Evolutionary conservation across 2,113 vertebrate species (phyloP).

Genomic region (Gallinago media): DNA sequence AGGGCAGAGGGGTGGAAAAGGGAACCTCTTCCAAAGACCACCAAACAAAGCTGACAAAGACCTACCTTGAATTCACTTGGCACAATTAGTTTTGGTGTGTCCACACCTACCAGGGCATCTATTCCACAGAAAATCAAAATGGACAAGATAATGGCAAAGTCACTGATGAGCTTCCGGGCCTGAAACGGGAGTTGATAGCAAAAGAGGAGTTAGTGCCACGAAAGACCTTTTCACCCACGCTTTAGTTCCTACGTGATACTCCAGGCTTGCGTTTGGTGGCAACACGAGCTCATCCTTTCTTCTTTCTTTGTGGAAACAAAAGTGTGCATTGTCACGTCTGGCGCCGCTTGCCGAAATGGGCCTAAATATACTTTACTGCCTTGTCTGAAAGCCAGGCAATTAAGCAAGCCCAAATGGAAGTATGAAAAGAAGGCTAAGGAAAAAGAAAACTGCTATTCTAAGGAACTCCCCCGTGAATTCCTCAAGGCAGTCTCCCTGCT

Average conservation of each 20-base stretch:
- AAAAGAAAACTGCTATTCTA: not conserved
- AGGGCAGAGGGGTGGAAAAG: not conserved
- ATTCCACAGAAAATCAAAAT: slow-evolving; percentile 96
- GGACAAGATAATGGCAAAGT: slow-evolving; percentile 97
- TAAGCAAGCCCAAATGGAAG: not conserved
- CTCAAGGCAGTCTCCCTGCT: not conserved
- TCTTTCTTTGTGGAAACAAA: not conserved
- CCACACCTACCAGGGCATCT: slow-evolving; percentile 92
- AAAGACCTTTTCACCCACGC: not conserved
- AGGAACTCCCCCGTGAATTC: not conserved
- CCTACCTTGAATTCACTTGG: slow-evolving; percentile 97
- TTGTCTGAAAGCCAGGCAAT: not conserved
- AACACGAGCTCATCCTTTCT: not conserved
- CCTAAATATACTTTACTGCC: not conserved
- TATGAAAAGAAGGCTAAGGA: not conserved
- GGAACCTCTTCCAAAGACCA: not conserved
- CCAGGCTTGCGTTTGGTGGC: not conserved
- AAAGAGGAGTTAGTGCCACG: accelerated
- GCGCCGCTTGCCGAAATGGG: not conserved
- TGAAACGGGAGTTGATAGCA: slow-evolving; percentile 21
- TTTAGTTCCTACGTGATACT: not conserved
- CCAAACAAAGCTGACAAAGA: not conserved
- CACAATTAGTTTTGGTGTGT: slow-evolving; percentile 97
- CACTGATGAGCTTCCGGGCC: slow-evolving; percentile 97
- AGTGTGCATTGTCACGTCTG: not conserved